Conservation (phyloP, 2,113 vertebrate genomes). For the Cephalopterus ornatus region DNA sequence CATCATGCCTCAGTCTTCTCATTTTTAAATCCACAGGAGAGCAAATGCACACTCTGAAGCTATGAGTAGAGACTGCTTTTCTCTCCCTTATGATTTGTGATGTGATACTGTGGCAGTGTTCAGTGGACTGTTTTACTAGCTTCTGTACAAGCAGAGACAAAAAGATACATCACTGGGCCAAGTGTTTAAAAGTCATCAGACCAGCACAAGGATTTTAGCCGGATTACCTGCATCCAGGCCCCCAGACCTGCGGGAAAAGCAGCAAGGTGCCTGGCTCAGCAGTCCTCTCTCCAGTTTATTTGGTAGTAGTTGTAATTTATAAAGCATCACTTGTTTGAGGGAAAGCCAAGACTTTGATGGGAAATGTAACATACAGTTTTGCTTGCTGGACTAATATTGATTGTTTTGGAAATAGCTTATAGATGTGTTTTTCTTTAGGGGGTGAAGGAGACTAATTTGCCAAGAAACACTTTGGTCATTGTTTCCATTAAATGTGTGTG, state of each 20-base stretch:
- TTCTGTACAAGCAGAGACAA: not conserved
- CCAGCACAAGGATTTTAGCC: not conserved
- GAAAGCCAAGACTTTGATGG: not conserved
- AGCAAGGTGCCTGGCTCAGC: not conserved
- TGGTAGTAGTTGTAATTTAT: not conserved
- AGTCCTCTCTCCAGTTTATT: not conserved
- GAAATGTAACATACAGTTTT: not conserved
- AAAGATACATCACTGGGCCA: not conserved
- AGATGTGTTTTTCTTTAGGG: not conserved
- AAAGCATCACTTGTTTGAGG: not conserved
- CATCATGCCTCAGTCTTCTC: not conserved
- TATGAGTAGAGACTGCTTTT: not conserved
- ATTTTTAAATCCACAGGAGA: not conserved
- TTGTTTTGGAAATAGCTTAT: constrained; percentile 38
- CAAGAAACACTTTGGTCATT: constrained; percentile 38
- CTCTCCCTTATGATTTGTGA: not conserved
- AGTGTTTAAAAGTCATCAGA: not conserved
- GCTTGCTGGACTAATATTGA: constrained; percentile 25
- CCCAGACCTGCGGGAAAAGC: not conserved
- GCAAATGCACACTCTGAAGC: not conserved
- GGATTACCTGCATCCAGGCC: not conserved
- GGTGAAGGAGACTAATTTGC: constrained; percentile 4
- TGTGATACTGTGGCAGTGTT: not conserved
- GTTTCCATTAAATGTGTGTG: constrained; percentile 22
- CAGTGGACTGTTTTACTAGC: not conserved